Base-by-base conservation (phyloP, 2,888 invertebrate species). In the Chalcis sispes region DNA sequence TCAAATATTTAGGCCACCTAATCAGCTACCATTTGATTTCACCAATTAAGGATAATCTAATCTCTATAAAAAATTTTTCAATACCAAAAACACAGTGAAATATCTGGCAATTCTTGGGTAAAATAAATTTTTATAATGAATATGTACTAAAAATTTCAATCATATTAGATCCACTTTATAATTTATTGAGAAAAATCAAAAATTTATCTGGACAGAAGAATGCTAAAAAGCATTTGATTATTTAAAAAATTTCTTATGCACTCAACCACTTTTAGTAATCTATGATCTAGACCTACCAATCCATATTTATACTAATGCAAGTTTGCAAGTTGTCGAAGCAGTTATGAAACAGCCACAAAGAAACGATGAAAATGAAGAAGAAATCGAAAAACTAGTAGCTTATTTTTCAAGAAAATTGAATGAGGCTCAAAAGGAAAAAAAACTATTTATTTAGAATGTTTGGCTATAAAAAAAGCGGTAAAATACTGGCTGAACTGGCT, bases 241-340 rank as follows among this genome's bases (percentile, higher is more conserved):
- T 59, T 77, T 81, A 58, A 82, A 82, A 78, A 54, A 71, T 10
- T 73, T 79, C 36, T 64, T 84, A 40, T 83, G 46, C n/a, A 8
- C 46, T n/a, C 46, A 46, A n/a, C 46, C 46, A 15, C 8, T 46
- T 15, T 46, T 46, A 46, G 46, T 3, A 46, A n/a, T 46, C 8
- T 46, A 8, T n/a, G 46, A 46, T 46, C 8, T 8, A 8, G n/a
- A 46, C 46, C 15, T 46, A 46, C 46, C 46, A 46, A 46, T 46
- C 3, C 4, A 15, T 15, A 46, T 46, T 46, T n/a, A 46, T n/a
- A 46, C 46, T 5, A 15, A 46, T 46, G 46, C 46, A 15, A 8
- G 7, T 2, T n/a, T 46, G n/a, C 7, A 46, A 46, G 46, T 5
- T n/a, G 15, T 46, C 10, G 46, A 15, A 46, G 46, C 46, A 46